Percentiles rank a stretch among this genome's conserved stretches.
phyloP scores from a whole-genome alignment of 2,113 vertebrate species.

The Chionis minor region DNA sequence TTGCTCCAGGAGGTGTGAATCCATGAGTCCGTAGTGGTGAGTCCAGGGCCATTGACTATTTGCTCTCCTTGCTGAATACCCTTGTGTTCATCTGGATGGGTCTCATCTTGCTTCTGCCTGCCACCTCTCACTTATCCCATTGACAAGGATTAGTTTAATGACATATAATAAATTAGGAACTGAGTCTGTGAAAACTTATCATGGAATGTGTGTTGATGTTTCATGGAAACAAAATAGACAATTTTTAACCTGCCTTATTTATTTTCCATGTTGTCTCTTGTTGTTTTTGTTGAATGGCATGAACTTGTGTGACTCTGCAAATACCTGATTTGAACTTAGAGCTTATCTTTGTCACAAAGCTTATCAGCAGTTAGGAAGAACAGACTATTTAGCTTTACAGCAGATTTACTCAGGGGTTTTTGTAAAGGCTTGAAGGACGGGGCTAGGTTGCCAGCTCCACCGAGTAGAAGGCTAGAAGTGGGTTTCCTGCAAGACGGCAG shows the following conservation, averaged over 20 bases:
- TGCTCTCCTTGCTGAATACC: neutral
- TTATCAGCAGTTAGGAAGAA: neutral
- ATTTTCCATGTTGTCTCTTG: neutral
- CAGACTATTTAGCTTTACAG: neutral
- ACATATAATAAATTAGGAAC: neutral
- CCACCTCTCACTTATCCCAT: neutral
- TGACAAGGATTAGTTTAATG: neutral
- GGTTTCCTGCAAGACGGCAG: neutral
- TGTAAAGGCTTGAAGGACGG: neutral
- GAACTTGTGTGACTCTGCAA: neutral
- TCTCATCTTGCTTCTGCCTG: fast-evolving
- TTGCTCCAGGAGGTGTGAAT: neutral
- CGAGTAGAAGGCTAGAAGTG: neutral
- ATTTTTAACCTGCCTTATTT: neutral
- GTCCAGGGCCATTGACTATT: neutral
- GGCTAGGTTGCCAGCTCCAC: neutral
- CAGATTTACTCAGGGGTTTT: neutral
- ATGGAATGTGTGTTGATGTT: neutral
- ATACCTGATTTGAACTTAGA: neutral
- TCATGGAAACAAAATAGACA: neutral
- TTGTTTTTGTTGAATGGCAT: neutral
- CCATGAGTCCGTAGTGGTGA: neutral
- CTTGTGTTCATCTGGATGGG: neutral
- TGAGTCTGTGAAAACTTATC: neutral
- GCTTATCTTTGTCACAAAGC: neutral